Base-by-base conservation (phyloP, 2,113 vertebrate genomes). In the Eclectus roratus region DNA sequence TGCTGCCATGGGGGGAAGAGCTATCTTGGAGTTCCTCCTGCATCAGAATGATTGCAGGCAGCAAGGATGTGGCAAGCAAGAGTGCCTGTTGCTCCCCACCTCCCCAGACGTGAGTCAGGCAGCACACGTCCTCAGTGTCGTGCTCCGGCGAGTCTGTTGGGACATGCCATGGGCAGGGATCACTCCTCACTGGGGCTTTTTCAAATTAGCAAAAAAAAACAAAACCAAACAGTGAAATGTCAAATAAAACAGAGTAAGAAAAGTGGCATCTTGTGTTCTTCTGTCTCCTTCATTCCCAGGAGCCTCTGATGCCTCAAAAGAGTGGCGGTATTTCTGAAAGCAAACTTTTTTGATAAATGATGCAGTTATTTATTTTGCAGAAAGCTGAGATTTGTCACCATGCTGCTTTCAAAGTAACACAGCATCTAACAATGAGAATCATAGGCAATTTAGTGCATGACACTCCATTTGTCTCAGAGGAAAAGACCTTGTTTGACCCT, bases 31-130 rank as follows among this genome's bases (percentile, higher is more conserved):
- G 21, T 52, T 82, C 60, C 69, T 43, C 17, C 44, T 64, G 41
- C 0, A 0, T 2, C 2, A 43, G 31, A 11, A 21, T 0, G 5
- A 63, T 11, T 1, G 1, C 1, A 1, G 60, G n/a, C 46, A 85
- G 66, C 6, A 7, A 24, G 68, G 78, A 58, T 4, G 33, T 3
- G 4, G 37, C 1, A 2, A 70, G 35, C 15, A 24, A 64, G 27
- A 4, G 2, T 25, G n/a, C 39, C 29, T 77, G 23, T 28, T 1
- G 2, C 27, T 86, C 24, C 56, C 25, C 50, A 25, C 60, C 8
- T 4, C 72, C 56, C 17, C 2, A 2, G 19, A 16, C 43, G 17
- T 0, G 4, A 74, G 47, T 50, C 49, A 55, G 74, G 70, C 74
- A 66, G 71, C 10, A 10, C 24, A 10, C 0, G 4, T 37, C 72